A percentile compares a stretch with the other conserved stretches of the same genome.
Conservation (phyloP, 1,140 invertebrate genomes). For the Penaeus indicus region DNA sequence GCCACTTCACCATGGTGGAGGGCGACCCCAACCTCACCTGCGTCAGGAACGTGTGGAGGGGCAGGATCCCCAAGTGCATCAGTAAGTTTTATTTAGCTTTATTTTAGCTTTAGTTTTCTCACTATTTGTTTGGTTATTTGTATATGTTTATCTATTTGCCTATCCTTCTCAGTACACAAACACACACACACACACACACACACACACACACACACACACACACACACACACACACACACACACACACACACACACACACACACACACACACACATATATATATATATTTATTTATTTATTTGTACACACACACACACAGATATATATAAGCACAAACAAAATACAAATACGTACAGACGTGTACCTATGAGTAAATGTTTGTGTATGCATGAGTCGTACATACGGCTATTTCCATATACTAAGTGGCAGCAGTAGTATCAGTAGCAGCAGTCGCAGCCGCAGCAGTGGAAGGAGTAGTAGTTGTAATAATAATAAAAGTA, state of each 20-base stretch:
- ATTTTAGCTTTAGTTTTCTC: background rate
- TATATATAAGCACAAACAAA: background rate
- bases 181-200: background rate
- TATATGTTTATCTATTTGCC: too few species aligned
- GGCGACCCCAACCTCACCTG: constrained; percentile 78
- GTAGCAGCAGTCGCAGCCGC: too few species aligned
- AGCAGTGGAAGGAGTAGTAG: too few species aligned
- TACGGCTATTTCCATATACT: background rate
- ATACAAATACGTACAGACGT: background rate
- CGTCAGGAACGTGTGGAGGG: constrained; percentile 75
- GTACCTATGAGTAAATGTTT: background rate
- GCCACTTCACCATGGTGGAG: constrained; percentile 74
- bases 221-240: background rate
- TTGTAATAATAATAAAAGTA: too few species aligned
- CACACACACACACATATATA: background rate
- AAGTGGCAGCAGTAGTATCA: too few species aligned
- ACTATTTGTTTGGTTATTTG: background rate
- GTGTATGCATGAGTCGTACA: background rate
- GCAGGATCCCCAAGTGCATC: constrained; percentile 76
- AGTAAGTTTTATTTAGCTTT: constrained; percentile 71
- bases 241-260: background rate
- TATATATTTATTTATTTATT: background rate
- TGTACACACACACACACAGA: background rate
- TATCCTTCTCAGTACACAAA: background rate
- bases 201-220: background rate